Conservation (phyloP, 1,140 invertebrate genomes). For the Tetranychus urticae region DNA sequence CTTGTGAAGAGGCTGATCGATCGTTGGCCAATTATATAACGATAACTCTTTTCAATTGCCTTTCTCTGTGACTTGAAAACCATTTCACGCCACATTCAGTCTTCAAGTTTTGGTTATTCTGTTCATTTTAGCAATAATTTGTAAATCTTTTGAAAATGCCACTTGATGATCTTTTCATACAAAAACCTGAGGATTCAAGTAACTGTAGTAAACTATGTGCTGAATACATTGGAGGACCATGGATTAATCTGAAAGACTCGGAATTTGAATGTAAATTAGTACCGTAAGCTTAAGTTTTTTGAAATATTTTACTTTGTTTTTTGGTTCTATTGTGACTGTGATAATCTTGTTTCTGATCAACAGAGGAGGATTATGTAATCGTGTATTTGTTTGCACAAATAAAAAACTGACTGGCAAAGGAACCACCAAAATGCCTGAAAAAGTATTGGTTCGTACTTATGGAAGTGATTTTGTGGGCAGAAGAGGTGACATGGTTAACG, state of each 20-base stretch:
- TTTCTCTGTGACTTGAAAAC: no score
- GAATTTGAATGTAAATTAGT: background rate
- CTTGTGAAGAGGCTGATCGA: no score
- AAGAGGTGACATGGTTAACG: background rate
- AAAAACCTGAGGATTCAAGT: background rate
- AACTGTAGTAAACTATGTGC: background rate
- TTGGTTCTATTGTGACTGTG: background rate
- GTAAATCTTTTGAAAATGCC: background rate
- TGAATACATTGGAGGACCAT: background rate
- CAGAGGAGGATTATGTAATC: background rate
- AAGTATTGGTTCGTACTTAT: background rate
- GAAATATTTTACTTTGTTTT: background rate
- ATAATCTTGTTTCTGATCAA: no score
- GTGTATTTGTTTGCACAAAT: background rate
- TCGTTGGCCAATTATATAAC: no score
- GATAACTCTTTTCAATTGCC: no score
- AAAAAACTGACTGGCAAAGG: background rate
- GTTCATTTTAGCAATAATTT: no score
- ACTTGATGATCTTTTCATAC: background rate
- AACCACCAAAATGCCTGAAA: background rate
- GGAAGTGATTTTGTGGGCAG: background rate
- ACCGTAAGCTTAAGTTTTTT: background rate
- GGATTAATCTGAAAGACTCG: background rate
- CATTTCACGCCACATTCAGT: no score
- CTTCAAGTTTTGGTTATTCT: no score